Base-by-base conservation (phyloP, 2,113 vertebrate genomes). In the Scomber scombrus region DNA sequence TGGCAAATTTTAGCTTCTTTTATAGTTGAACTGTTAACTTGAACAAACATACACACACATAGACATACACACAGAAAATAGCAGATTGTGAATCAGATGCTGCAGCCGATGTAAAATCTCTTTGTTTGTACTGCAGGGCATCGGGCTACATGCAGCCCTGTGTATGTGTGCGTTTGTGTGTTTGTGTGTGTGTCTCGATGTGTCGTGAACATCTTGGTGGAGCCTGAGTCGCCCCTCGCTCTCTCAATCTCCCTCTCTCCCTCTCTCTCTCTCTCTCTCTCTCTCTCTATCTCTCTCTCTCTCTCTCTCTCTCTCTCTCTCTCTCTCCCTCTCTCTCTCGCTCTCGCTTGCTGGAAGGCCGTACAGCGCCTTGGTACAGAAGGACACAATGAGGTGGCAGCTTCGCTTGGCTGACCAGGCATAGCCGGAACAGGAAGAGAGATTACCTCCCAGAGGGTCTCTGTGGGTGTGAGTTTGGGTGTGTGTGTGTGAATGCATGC, bases 341-440 rank as follows among this genome's bases (percentile, higher is more conserved):
- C n/a, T n/a, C n/a, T n/a, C n/a, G 51, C 79, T 81, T 50, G 80
- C 80, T 84, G 73, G 60, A 76, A 26, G 75, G 77, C 51, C 43
- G 19, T 45, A 75, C 81, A 75, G 69, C 84, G 80, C 78, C 78
- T 83, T 55, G 71, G 84, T 87, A 80, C 85, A 88, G 86, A 89
- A 88, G 91, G 91, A 86, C 86, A 90, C 88, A 86, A 84, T 82
- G 82, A 91, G 89, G 91, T 92, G 90, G 89, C 87, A 84, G 92
- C 86, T 91, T 55, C n/a, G 88, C 91, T 90, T 91, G 92, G 87
- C 81, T 89, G 83, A 75, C 50, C 92, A 91, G 91, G 86, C 89
- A 85, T 58, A 82, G 84, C 75, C 9, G 26, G 82, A 89, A 89
- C 89, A 89, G 89, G 86, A 90, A 87, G 88, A 83, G 82, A 87